These are phyloP conservation scores for Strigamia crassipes DNA, from an alignment of 2,888 invertebrate genomes.

Conservation along the genomic window DNA sequence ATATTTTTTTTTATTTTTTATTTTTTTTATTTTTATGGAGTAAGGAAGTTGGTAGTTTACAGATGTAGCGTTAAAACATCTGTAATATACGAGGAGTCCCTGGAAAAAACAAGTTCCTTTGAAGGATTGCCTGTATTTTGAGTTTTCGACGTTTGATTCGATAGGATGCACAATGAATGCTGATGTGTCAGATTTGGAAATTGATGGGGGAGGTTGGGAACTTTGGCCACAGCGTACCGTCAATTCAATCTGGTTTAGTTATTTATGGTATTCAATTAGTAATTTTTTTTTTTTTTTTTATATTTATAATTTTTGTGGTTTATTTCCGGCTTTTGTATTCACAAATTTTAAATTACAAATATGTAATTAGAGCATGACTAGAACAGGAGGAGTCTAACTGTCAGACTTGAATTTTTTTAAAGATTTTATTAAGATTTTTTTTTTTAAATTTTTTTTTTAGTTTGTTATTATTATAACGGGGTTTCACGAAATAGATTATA, in stretches of 20 bases:
- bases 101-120: constrained; percentile 16
- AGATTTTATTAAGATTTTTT: too few relatives aligned
- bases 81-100: constrained; percentile 23
- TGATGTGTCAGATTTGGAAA: constrained; percentile 2
- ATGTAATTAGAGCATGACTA: not conserved
- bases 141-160: constrained; percentile 7
- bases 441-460: too few relatives aligned
- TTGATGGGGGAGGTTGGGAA: not conserved
- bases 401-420: not conserved
- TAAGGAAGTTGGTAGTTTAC: not conserved
- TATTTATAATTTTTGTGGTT: not conserved
- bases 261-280: not conserved
- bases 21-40: not conserved
- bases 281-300: not conserved
- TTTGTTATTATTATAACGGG: too few relatives aligned
- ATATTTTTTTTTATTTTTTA: not conserved
- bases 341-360: too few relatives aligned
- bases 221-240: not conserved
- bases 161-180: constrained; percentile 15
- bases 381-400: not conserved
- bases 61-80: constrained; percentile 1
- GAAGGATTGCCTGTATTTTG: constrained; percentile 35
- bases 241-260: not conserved
- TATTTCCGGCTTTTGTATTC: not conserved
- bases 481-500: too few relatives aligned